Evolutionary conservation across 1,140 invertebrate species (phyloP), one percentile per base, ranked within the genome.

Genomic region (Bombus pyrosoma): DNA sequence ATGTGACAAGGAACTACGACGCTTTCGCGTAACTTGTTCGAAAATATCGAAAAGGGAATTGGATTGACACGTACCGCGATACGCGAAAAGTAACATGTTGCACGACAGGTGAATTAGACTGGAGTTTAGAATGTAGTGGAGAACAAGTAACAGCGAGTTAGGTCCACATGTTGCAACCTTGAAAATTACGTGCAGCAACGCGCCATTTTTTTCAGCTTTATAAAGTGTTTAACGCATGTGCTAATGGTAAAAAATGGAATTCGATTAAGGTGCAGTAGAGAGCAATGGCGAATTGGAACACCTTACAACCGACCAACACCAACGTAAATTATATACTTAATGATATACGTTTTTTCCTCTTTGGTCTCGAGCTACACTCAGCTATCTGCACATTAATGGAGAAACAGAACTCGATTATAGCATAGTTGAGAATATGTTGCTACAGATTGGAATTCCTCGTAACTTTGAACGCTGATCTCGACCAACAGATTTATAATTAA

Each of bases 401-500:
- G 37, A n/a, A 41, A 43, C 25, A 72, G 39, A 72, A 18, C 12
- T 72, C 25, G 69, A 15, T 39, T 22, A 8, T 37, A 4, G 37
- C 37, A 53, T 53, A 34, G 43, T 47, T 25, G 72, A 32, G 43
- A 74, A 74, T 18, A 74, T 8, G n/a, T 69, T 39, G 68, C 34
- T 39, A 39, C 37, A 37, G 43, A n/a, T 43, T 57, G 53, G 34
- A 76, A 76, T 76, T 76, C 53, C 74, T 76, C 53, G 18, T 59
- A 59, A 39, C 25, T 76, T 39, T 39, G 32, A 22, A 74, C 43
- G 72, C 22, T 3, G 43, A 37, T 75, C 73, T 37, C 73, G 34
- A 34, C 47, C 47, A 25, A 28, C 73, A 25, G 47, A 57, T 75
- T 75, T 59, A 39, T 39, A 76, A 76, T 76, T 76, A 39, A 76